Conservation (phyloP, 1,140 invertebrate species). For the Tigriopus japonicus region DNA sequence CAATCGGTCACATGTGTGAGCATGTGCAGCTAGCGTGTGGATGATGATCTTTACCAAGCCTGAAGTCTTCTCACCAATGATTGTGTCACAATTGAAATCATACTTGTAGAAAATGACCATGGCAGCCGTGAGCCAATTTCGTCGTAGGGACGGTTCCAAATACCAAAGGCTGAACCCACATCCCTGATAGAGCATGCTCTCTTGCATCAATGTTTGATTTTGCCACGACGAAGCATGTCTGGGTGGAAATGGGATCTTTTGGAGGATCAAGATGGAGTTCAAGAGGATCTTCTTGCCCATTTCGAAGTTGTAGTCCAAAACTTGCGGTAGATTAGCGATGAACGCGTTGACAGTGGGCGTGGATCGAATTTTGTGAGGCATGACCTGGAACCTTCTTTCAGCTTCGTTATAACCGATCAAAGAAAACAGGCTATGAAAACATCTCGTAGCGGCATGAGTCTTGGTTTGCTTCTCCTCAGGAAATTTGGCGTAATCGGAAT, state of each 20-base stretch:
- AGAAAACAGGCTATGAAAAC: constrained; percentile 77
- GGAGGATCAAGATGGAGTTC: constrained; percentile 60
- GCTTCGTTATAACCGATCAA: constrained; percentile 79
- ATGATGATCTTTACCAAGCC: constrained; percentile 73
- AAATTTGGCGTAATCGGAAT: constrained; percentile 43
- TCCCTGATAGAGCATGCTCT: constrained; percentile 10
- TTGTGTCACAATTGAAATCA: constrained; percentile 16
- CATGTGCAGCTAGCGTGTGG: constrained; percentile 75
- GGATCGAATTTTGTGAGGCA: constrained; percentile 61
- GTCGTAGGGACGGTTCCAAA: constrained; percentile 57
- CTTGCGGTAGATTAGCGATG: constrained; percentile 71
- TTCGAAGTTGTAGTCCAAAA: constrained; percentile 79
- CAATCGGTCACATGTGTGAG: constrained; percentile 61
- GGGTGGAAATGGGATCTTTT: constrained; percentile 64
- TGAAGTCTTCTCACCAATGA: constrained; percentile 38
- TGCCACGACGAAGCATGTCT: constrained; percentile 21
- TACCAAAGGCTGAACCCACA: constrained; percentile 53
- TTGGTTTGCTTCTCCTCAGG: not conserved
- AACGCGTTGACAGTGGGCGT: constrained; percentile 92
- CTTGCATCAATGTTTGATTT: constrained; percentile 2
- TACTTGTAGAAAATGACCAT: constrained; percentile 95
- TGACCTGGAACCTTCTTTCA: constrained; percentile 71
- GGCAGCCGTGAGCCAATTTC: constrained; percentile 77
- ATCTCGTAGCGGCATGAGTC: constrained; percentile 22
- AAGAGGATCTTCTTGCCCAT: constrained; percentile 71